Percentiles rank a stretch among this genome's conserved stretches.
These are phyloP conservation scores for Falco peregrinus DNA, from an alignment of 2,797 vertebrate species.

Conservation along the genomic window DNA sequence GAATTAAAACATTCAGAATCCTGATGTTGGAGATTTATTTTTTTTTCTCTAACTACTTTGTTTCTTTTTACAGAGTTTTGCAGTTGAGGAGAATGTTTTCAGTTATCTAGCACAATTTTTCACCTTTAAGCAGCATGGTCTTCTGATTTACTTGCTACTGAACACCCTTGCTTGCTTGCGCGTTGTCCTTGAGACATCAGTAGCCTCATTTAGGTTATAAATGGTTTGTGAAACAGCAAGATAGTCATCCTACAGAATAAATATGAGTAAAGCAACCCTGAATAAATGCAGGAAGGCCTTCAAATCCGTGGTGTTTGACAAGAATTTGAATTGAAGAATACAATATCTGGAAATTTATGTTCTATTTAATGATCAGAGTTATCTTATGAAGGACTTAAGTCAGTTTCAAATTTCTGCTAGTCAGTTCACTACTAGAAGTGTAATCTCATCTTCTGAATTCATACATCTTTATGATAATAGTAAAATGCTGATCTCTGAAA, in stretches of 20 bases:
- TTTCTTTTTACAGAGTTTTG: background rate
- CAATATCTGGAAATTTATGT: background rate
- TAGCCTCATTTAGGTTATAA: background rate
- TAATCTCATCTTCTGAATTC: background rate
- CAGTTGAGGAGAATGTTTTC: background rate
- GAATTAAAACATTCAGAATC: background rate
- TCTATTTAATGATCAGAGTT: background rate
- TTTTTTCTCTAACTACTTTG: background rate
- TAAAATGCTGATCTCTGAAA: background rate
- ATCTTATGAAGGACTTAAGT: background rate
- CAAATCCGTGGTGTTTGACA: background rate
- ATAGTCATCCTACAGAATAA: background rate
- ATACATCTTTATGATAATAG: background rate
- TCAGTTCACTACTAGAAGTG: background rate
- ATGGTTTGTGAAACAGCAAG: background rate
- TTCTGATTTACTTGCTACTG: background rate
- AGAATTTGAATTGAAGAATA: background rate
- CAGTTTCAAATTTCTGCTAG: background rate
- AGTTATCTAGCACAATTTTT: background rate
- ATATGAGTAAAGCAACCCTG: background rate
- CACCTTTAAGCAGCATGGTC: background rate
- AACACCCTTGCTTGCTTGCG: background rate
- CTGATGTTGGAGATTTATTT: background rate
- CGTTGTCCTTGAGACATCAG: background rate
- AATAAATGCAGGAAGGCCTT: background rate